phyloP scores from a whole-genome alignment of 2,113 vertebrate species.

The Capreolus pygargus region DNA sequence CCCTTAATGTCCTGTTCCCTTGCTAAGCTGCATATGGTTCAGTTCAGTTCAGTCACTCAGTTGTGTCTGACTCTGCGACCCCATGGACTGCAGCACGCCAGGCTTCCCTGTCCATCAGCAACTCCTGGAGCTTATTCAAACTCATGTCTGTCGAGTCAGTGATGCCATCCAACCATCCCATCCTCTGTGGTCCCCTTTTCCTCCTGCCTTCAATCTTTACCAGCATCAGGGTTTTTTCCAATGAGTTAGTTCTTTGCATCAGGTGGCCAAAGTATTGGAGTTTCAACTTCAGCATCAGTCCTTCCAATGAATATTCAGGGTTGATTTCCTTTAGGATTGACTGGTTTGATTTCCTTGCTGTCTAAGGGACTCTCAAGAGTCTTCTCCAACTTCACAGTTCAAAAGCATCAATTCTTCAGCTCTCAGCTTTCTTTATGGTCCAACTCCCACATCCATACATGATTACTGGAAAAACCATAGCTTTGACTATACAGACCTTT shows the following conservation, averaged over 20 bases:
- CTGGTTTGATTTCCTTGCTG: neutral
- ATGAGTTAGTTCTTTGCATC: neutral
- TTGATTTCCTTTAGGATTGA: neutral
- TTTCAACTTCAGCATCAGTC: neutral
- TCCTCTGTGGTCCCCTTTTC: neutral
- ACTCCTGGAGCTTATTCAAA: neutral
- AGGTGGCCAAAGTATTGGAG: neutral
- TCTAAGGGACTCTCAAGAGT: neutral
- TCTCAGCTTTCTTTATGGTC: neutral
- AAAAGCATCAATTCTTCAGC: neutral
- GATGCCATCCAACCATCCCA: neutral
- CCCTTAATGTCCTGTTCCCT: neutral
- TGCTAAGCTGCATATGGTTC: neutral
- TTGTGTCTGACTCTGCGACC: fast-evolving
- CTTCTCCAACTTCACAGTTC: neutral
- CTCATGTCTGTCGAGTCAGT: neutral
- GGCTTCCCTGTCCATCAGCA: neutral
- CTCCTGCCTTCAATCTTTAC: neutral
- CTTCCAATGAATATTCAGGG: neutral
- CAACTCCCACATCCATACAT: neutral
- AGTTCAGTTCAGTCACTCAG: neutral
- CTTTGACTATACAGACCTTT: neutral
- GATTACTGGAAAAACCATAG: neutral
- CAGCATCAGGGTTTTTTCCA: neutral
- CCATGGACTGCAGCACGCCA: neutral